Conservation (phyloP, 92 coral and sea anemone genomes). For the Chrysogorgia sp. region DNA sequence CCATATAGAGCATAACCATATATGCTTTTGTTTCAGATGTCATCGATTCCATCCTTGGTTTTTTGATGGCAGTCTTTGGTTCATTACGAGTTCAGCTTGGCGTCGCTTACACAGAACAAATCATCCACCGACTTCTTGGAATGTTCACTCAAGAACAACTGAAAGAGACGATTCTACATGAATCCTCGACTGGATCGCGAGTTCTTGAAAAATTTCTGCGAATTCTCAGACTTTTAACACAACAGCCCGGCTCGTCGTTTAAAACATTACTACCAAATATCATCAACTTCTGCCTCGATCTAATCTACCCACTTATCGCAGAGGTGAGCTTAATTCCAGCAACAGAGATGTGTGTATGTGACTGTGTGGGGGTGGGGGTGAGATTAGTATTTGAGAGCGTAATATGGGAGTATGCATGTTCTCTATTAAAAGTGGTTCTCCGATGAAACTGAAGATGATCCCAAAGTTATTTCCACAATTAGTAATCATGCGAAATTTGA, state of each 20-base stretch:
- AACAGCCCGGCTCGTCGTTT: constrained; percentile 91
- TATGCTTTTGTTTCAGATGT: constrained; percentile 59
- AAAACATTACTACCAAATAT: constrained; percentile 91
- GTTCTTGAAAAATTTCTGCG: constrained; percentile 88
- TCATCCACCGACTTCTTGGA: constrained; percentile 82
- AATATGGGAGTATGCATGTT: too few relatives aligned
- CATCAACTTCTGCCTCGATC: constrained; percentile 88
- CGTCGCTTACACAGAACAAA: constrained; percentile 84
- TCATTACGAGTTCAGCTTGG: constrained; percentile 89
- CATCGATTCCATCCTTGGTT: constrained; percentile 85
- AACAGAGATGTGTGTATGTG: too few relatives aligned
- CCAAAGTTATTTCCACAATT: too few relatives aligned
- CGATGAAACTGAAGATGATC: too few relatives aligned
- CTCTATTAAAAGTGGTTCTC: too few relatives aligned
- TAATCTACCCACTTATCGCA: constrained; percentile 83
- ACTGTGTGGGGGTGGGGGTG: too few relatives aligned
- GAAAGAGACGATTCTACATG: constrained; percentile 82
- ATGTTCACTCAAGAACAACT: constrained; percentile 87
- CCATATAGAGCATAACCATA: background rate
- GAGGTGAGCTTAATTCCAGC: constrained; percentile 59
- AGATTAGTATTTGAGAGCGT: too few relatives aligned
- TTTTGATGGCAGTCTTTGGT: constrained; percentile 81
- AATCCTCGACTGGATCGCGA: constrained; percentile 85
- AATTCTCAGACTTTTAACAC: constrained; percentile 87
- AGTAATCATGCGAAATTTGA: too few relatives aligned